Base-by-base conservation (phyloP, 92 coral and sea anemone species). In the Palythoa grandis region DNA sequence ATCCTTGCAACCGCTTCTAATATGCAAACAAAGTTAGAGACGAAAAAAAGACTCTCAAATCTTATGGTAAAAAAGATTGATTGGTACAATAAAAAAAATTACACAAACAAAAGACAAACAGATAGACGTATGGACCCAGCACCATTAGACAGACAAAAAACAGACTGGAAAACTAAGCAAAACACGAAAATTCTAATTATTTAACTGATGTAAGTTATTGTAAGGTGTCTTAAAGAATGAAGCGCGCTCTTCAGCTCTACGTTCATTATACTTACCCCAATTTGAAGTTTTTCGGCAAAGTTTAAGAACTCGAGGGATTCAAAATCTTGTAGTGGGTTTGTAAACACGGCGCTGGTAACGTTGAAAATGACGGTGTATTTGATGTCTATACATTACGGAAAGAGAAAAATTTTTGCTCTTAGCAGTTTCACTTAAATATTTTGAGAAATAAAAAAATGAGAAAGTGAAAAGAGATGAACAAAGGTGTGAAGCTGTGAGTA, bases 251-350 rank as follows among this genome's bases (percentile, higher is more conserved):
- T 69, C 10, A 15, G 19, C 24, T 65, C 19, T 22, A 65, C 29
- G 4, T n/a, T 12, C 35, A 17, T 23, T 19, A 24, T 61, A 85
- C 98, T 92, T 80, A 97, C 99, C 88, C 98, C 98, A 11, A 90
- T 92, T 87, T 97, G 95, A 7, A 97, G 88, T 54, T 93, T 93
- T 69, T 93, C 99, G 15, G 98, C 99, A 25, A 97, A 80, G 78
- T 94, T 97, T 15, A 97, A 93, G 86, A 94, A 97, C 79, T 97
- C 99, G 63, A 97, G 95, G 13, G 99, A 97, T 86, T 97, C 99
- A 74, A 89, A 82, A 40, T 92, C 95, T 48, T 77, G 91, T 56
- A 97, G 77, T 15, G 82, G 89, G 66, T 86, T 88, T 38, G 88
- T 91, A 56, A 93, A 97, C 16, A 85, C 90, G 50, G 89, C 88